A percentile compares a stretch with the other conserved stretches of the same genome.
These are phyloP conservation scores for Drosophila bipectinata DNA, from an alignment of 1,140 invertebrate species.

Conservation along the genomic window DNA sequence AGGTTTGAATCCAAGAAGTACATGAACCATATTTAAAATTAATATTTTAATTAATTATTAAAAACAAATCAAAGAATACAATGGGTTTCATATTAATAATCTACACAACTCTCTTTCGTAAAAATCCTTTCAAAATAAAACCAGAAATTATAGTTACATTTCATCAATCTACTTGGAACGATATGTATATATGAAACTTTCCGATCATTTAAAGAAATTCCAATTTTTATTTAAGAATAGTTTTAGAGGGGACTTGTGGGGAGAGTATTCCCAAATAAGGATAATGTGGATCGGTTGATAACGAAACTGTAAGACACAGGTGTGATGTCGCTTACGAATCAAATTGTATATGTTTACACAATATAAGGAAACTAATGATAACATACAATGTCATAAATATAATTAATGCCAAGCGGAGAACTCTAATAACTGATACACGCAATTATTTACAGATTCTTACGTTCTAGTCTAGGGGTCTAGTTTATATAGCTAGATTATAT, in stretches of 20 bases:
- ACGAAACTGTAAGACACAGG: slow-evolving; percentile 50
- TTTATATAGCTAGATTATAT: slow-evolving; percentile 35
- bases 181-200: no score
- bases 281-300: slow-evolving; percentile 7
- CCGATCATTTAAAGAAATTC: no score
- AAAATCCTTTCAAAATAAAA: no score
- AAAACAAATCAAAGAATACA: background rate
- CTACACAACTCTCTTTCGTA: no score
- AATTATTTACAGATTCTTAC: slow-evolving; percentile 46
- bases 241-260: background rate
- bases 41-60: no score
- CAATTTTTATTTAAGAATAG: no score
- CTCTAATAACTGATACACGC: slow-evolving; percentile 21
- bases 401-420: slow-evolving; percentile 38
- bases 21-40: no score
- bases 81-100: background rate
- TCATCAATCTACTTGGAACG: no score
- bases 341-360: slow-evolving; percentile 32
- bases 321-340: slow-evolving; percentile 50
- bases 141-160: no score
- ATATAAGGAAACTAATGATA: slow-evolving; percentile 42
- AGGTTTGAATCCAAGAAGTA: background rate
- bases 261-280: background rate
- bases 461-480: slow-evolving; percentile 32
- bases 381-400: slow-evolving; percentile 44